Conservation (phyloP, 2,113 vertebrate species). For the Probosciger aterrimus region DNA sequence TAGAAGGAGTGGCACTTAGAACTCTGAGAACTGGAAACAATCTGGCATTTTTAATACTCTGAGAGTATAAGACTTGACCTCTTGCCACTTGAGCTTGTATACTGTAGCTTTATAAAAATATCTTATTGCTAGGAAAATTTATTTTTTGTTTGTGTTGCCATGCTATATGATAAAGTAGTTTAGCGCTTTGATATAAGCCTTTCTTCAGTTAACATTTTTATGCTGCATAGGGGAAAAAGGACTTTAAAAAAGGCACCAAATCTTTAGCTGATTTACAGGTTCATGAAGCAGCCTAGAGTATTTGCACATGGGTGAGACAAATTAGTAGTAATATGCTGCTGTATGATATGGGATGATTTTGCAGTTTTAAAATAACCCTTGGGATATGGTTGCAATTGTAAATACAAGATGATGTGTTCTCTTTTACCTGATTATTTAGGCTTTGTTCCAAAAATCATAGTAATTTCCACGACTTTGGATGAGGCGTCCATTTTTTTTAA, state of each 20-base stretch:
- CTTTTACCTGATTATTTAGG: slow-evolving; percentile 26
- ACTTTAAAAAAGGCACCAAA: not conserved
- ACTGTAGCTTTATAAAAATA: not conserved
- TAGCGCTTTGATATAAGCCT: not conserved
- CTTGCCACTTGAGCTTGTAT: not conserved
- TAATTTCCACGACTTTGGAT: not conserved
- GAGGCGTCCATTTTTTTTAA: not conserved
- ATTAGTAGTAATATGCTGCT: not conserved
- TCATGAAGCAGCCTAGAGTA: not conserved
- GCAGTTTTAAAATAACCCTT: slow-evolving; percentile 6
- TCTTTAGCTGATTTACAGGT: not conserved
- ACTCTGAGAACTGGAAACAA: slow-evolving; percentile 12
- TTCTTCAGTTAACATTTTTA: not conserved
- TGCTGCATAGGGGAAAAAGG: not conserved
- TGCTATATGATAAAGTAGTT: not conserved
- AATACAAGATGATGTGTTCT: not conserved
- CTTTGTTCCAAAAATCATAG: not conserved
- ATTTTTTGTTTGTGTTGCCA: not conserved
- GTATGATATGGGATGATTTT: not conserved
- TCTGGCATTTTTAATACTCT: not conserved
- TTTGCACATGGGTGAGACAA: slow-evolving; percentile 1
- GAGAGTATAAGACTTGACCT: not conserved
- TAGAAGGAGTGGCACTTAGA: not conserved
- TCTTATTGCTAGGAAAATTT: not conserved
- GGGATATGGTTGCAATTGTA: not conserved